Percentiles rank a stretch among this genome's conserved stretches.
Evolutionary conservation across 1,140 invertebrate genomes (phyloP).

Genomic region (Armadillidium nasatum): DNA sequence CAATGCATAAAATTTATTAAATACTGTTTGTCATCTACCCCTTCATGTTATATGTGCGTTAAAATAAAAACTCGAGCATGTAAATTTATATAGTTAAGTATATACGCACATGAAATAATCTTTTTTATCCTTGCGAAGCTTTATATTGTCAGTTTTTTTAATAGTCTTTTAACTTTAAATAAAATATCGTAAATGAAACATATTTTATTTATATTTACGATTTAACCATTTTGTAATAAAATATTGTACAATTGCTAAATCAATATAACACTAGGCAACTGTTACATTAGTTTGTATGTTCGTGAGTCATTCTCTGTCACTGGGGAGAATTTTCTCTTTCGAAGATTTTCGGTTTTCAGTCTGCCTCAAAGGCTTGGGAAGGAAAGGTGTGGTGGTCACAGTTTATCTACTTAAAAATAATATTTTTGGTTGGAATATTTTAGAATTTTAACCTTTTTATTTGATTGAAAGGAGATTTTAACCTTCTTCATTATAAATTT

Average conservation of each 20-base stretch:
- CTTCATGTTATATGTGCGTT: too few relatives aligned
- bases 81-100: too few relatives aligned
- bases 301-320: conserved; percentile 6
- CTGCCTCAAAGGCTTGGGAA: background rate
- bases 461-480: too few relatives aligned
- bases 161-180: background rate
- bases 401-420: too few relatives aligned
- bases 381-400: background rate
- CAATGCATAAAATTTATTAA: too few relatives aligned
- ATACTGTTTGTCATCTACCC: too few relatives aligned
- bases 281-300: background rate
- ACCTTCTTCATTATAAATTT: too few relatives aligned
- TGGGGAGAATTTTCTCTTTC: conserved; percentile 1
- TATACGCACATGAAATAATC: too few relatives aligned
- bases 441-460: too few relatives aligned
- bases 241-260: background rate
- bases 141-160: background rate
- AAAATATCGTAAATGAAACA: background rate
- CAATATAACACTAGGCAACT: conserved; percentile 12
- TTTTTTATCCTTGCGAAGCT: too few relatives aligned
- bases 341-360: conserved; percentile 7
- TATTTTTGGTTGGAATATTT: too few relatives aligned
- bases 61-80: background rate
- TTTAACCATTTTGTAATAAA: background rate
- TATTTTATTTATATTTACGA: background rate